These are phyloP conservation scores for Acrossocheilus fasciatus DNA, from an alignment of 2,797 vertebrate species.

Conservation along the genomic window DNA sequence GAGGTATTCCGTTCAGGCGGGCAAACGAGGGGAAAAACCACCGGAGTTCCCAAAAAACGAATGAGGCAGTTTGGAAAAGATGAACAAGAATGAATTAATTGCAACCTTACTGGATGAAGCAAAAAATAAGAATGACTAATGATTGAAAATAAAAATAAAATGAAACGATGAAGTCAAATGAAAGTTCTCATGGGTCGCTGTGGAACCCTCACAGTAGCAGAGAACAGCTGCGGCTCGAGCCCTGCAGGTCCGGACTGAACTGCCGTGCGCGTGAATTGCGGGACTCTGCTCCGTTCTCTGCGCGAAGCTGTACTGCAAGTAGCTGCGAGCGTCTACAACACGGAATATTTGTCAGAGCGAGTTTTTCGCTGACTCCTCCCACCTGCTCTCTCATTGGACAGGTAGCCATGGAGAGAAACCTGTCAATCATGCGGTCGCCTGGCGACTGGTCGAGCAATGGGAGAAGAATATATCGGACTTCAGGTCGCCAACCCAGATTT, in stretches of 20 bases:
- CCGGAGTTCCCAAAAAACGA: constrained; percentile 55
- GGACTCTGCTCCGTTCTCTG: constrained; percentile 58
- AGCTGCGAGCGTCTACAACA: constrained; percentile 71
- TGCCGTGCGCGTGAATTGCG: constrained; percentile 54
- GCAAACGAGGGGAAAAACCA: constrained; percentile 60
- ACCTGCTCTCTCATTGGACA: constrained; percentile 73
- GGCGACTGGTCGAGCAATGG: constrained; percentile 63
- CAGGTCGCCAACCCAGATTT: constrained; percentile 34
- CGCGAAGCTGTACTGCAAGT: constrained; percentile 75
- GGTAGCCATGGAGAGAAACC: constrained; percentile 52
- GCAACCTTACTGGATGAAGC: constrained; percentile 64
- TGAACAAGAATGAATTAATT: constrained; percentile 66
- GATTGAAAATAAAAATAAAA: constrained; percentile 56
- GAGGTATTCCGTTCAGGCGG: constrained; percentile 70
- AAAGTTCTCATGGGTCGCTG: constrained; percentile 76
- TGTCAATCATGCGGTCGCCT: constrained; percentile 73
- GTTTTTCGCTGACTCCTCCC: constrained; percentile 71
- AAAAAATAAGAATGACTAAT: constrained; percentile 59
- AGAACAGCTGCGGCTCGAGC: constrained; percentile 62
- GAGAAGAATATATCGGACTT: constrained; percentile 38
- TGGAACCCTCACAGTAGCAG: constrained; percentile 59
- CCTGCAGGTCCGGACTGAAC: constrained; percentile 68
- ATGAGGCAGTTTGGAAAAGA: constrained; percentile 65
- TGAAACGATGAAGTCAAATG: constrained; percentile 73
- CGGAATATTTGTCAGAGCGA: constrained; percentile 75